Percentiles rank a stretch among this genome's conserved stretches.
These are phyloP conservation scores for Callyntrura sp. DNA, from an alignment of 2,888 invertebrate species.

Conservation along the genomic window DNA sequence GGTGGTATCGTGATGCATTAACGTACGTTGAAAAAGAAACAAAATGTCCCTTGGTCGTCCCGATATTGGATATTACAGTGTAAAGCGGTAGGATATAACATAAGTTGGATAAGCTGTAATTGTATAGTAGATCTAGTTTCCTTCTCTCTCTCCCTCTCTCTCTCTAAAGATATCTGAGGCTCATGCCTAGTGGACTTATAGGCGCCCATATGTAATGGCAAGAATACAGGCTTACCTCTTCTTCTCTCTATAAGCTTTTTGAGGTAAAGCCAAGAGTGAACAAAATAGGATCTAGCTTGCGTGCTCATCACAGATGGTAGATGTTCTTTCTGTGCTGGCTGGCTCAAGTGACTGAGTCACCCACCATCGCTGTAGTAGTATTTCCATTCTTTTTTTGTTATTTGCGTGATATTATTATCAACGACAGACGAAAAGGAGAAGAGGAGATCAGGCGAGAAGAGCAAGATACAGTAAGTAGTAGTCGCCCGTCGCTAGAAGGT, in stretches of 20 bases:
- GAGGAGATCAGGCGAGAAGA: slow-evolving; percentile 55
- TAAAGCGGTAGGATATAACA: neutral
- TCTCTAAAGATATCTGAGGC: slow-evolving; percentile 7
- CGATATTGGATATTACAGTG: neutral
- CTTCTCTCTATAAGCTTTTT: neutral
- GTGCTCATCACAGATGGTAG: slow-evolving; percentile 46
- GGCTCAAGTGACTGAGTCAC: slow-evolving; percentile 53
- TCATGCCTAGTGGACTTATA: neutral
- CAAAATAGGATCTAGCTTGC: neutral
- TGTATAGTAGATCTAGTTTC: slow-evolving; percentile 38
- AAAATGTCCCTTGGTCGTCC: slow-evolving; percentile 7
- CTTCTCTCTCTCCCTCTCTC: slow-evolving; percentile 1
- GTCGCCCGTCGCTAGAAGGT: neutral
- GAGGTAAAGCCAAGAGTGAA: neutral
- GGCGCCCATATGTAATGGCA: neutral
- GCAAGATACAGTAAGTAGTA: slow-evolving; percentile 61
- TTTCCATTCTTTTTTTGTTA: neutral
- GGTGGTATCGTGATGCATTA: neutral
- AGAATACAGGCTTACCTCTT: no score
- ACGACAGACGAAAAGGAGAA: slow-evolving; percentile 63
- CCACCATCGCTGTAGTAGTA: neutral
- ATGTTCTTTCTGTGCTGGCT: neutral
- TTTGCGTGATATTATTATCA: slow-evolving; percentile 42
- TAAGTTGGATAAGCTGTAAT: neutral
- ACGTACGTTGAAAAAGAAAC: neutral